A percentile compares a stretch with the other conserved stretches of the same genome.
Evolutionary conservation across 2,113 vertebrate genomes (phyloP).

Genomic region (Neoarius graeffei): DNA sequence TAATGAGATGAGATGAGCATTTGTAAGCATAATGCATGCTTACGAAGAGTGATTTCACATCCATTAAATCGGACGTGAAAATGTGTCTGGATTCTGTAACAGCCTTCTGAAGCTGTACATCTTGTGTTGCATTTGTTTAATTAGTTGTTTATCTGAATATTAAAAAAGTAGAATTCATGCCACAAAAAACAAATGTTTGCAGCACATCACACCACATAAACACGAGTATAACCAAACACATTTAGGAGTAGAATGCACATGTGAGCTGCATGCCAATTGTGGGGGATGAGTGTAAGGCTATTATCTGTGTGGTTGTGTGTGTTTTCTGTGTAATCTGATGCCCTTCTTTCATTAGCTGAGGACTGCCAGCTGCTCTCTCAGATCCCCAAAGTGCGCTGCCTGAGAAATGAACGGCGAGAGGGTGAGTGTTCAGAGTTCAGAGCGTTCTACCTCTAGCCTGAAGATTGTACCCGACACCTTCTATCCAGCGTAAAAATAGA

Average conservation of each 20-base stretch:
- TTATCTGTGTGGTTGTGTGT: slow-evolving; percentile 28
- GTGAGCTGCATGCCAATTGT: slow-evolving; percentile 3
- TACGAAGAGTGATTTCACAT: neutral
- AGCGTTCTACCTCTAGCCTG: neutral
- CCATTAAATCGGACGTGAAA: neutral
- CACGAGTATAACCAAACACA: neutral
- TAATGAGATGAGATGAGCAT: neutral
- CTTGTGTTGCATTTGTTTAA: neutral
- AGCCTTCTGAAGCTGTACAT: neutral
- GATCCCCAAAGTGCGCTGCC: slow-evolving; percentile 93
- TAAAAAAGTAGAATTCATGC: neutral
- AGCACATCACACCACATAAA: neutral
- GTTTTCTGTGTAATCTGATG: slow-evolving; percentile 36
- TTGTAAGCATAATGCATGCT: neutral
- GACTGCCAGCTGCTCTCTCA: slow-evolving; percentile 94
- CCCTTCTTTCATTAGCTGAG: slow-evolving; percentile 76
- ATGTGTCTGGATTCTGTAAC: neutral
- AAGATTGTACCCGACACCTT: neutral
- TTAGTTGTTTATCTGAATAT: too few species aligned
- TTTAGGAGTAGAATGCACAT: neutral
- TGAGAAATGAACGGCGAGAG: slow-evolving; percentile 87
- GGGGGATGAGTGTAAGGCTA: slow-evolving; percentile 23
- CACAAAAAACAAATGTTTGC: neutral
- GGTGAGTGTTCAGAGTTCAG: slow-evolving; percentile 73
- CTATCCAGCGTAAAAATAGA: neutral